Percentiles rank a stretch among this genome's conserved stretches.
Conservation (phyloP, 2,888 invertebrate genomes). For the Nycteola revayana region DNA sequence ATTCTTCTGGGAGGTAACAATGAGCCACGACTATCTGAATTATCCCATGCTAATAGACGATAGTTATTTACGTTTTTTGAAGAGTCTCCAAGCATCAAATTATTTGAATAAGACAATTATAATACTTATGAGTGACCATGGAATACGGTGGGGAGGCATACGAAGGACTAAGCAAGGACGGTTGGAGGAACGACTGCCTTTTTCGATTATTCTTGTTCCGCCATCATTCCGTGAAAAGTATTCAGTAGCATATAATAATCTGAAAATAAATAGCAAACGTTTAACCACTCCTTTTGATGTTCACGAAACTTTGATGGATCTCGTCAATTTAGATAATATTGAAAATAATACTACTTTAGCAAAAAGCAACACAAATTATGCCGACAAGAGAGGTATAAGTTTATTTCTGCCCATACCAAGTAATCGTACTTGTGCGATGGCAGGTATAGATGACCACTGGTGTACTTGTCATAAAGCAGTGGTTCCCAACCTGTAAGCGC, state of each 20-base stretch:
- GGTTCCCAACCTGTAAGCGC: no score
- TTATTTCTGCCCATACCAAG: constrained; percentile 87
- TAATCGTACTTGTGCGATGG: constrained; percentile 87
- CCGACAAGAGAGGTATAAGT: constrained; percentile 84
- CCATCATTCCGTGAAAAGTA: constrained; percentile 85
- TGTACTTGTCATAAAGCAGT: constrained; percentile 92
- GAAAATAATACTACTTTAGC: constrained; percentile 13
- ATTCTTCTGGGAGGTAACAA: constrained; percentile 91
- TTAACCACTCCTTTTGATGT: constrained; percentile 92
- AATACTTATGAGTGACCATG: constrained; percentile 93
- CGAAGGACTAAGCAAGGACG: constrained; percentile 91
- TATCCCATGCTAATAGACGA: constrained; percentile 88
- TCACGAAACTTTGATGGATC: constrained; percentile 88
- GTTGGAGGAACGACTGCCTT: constrained; percentile 93
- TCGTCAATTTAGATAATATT: constrained; percentile 73
- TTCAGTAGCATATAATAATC: constrained; percentile 82
- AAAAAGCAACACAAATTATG: constrained; percentile 60
- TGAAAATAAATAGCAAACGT: constrained; percentile 84
- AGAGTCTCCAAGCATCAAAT: constrained; percentile 67
- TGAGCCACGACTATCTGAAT: constrained; percentile 92
- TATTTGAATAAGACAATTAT: constrained; percentile 85
- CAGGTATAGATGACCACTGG: constrained; percentile 91
- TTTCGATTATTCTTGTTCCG: constrained; percentile 88
- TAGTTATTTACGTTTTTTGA: constrained; percentile 81
- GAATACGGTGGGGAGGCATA: constrained; percentile 92